These are phyloP conservation scores for Paracentrotus lividus DNA, from an alignment of 53 echinoderm and acorn worm genomes.

Conservation along the genomic window DNA sequence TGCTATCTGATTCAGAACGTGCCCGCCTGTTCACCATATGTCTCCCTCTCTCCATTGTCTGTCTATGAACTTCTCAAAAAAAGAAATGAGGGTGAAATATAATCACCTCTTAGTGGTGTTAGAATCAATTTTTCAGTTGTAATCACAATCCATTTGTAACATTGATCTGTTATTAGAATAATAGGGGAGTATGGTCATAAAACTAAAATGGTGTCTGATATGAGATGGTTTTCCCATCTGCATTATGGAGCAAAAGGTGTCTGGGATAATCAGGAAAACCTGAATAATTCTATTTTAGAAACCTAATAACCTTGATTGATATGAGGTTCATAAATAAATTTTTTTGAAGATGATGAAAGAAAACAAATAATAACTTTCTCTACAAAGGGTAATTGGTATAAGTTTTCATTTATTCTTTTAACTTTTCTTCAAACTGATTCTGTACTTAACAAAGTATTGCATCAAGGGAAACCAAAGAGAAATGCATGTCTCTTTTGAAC, in stretches of 20 bases:
- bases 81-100: neutral
- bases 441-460: too few species aligned
- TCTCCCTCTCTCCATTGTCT: neutral
- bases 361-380: too few species aligned
- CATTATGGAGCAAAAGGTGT: neutral
- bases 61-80: neutral
- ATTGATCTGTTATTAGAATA: neutral
- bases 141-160: neutral
- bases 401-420: too few species aligned
- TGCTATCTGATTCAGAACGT: neutral
- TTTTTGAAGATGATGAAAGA: too few species aligned
- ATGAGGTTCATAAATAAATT: too few species aligned
- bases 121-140: slow-evolving; percentile 28
- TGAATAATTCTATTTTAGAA: neutral
- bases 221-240: slow-evolving; percentile 4
- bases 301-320: neutral
- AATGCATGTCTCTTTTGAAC: too few species aligned
- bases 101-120: slow-evolving; percentile 25
- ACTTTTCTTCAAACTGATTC: too few species aligned
- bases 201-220: neutral
- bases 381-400: too few species aligned
- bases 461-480: too few species aligned
- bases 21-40: slow-evolving; percentile 31
- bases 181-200: neutral
- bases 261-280: neutral